Evolutionary conservation across 2,888 invertebrate genomes (phyloP).

Genomic region (Melieria omissa): DNA sequence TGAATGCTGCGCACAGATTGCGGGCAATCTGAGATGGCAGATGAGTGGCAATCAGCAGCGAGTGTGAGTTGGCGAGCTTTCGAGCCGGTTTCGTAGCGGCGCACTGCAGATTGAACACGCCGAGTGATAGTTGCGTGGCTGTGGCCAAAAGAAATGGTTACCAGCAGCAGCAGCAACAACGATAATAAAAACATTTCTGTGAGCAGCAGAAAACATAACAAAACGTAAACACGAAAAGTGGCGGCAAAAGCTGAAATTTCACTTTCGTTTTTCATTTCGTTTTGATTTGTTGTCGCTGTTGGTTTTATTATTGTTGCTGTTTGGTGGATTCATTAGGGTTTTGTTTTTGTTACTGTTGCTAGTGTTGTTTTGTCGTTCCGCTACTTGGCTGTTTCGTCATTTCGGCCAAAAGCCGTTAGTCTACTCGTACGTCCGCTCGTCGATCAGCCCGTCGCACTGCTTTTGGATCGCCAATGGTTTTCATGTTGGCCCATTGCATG

Average conservation of each 20-base stretch:
- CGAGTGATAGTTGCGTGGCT: not conserved
- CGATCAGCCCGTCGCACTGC: no score
- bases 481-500: constrained; percentile 32
- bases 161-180: not conserved
- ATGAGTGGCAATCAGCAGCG: not conserved
- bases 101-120: not conserved
- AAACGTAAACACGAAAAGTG: not conserved
- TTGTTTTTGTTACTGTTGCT: constrained; percentile 49
- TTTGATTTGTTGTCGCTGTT: constrained; percentile 39
- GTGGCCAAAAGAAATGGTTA: not conserved
- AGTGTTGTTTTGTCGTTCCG: constrained; percentile 23
- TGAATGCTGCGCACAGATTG: not conserved
- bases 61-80: not conserved
- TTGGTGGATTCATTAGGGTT: constrained; percentile 8
- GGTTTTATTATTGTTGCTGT: constrained; percentile 63
- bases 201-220: not conserved
- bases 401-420: no score
- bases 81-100: not conserved
- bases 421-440: no score
- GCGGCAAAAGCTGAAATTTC: constrained; percentile 62
- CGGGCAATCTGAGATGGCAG: not conserved
- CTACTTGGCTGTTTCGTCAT: no score
- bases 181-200: not conserved
- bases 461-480: constrained; percentile 13
- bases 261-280: constrained; percentile 63